Evolutionary conservation across 2,113 vertebrate genomes (phyloP), one percentile per base, ranked within the genome.

Genomic region (Mirounga angustirostris): DNA sequence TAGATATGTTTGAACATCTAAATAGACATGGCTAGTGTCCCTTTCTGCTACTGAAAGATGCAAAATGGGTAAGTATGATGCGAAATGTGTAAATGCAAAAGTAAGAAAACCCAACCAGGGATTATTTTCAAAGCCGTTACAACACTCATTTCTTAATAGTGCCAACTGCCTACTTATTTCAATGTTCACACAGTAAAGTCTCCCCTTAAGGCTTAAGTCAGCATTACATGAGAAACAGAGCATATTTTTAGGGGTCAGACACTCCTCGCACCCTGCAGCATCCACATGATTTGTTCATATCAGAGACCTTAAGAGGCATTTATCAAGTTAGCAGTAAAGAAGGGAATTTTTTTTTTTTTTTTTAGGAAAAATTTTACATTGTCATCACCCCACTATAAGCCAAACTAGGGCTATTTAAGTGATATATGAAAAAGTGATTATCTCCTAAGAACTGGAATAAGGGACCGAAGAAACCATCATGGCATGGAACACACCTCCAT

Each of bases 201-300:
- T 98, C 36, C 85, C 84, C 81, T n/a, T 65, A 71, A 50, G 43
- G 63, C 33, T 61, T 54, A 79, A 86, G 21, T 83, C 26, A 83
- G 73, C 30, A 74, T 63, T 58, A 56, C 1, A 89, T 74, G 15
- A 94, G 74, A 91, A 92, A 91, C 3, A 76, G 12, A 71, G 28
- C 40, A 21, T 15, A 30, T 86, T 85, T 28, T 80, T 61, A 36
- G 36, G 67, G 26, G 71, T 43, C 54, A 95, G 56, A 61, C 1
- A 80, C 9, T 61, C n/a, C 13, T 52, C 63, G 61, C 30, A 78
- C 65, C 54, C 24, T 9, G 36, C 76, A 91, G 63, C 58, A 84
- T 14, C 79, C 54, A 21, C 16, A 83, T 80, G 15, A 22, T 33
- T 69, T 80, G 54, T 28, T 92, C 19, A 6, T 15, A 80, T 1